Evolutionary conservation across 30 jellyfish, hydroid and myxozoan species (phyloP), one percentile per base, ranked within the genome.

Genomic region (Hydractinia echinata): DNA sequence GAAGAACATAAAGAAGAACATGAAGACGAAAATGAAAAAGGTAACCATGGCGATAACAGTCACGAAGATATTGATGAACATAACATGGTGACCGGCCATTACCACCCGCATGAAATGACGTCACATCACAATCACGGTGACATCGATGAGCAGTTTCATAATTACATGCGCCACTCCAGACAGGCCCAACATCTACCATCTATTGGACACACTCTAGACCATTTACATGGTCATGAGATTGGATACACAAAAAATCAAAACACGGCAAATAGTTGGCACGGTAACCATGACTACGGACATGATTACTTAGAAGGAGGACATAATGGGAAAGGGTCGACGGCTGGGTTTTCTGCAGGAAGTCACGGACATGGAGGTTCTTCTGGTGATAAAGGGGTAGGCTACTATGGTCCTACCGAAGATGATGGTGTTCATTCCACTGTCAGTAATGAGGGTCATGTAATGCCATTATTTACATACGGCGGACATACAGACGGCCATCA

Each of bases 161-260:
- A 71, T 15, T 71, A 50, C 13, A 71, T 71, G 81, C 55, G 51
- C 30, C 30, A 50, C 13, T 55, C 81, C n/a, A 55, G 81, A 6
- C 7, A 48, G 39, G 9, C 55, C 8, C 81, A 71, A 55, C 30
- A 52, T 20, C 10, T 71, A 9, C 81, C 81, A 19, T 8, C 11
- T 8, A 50, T 71, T 19, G 81, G 81, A 5, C 5, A 19, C 60
- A 20, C 81, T 19, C 4, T 71, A 4, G 18, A 71, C 3, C 81
- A 71, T 71, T 71, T 71, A 71, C 55, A 71, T 20, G 81, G 81
- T 71, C 81, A 55, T 6, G 81, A 71, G 61, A 71, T 71, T 50
- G 81, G 81, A 4, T 71, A 19, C 53, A n/a, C 81, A 20, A 71
- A 71, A 19, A 71, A 71, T 60, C 60, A 71, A 50, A 71, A 71